Conservation (phyloP, 2,888 invertebrate genomes). For the Macaria notata region DNA sequence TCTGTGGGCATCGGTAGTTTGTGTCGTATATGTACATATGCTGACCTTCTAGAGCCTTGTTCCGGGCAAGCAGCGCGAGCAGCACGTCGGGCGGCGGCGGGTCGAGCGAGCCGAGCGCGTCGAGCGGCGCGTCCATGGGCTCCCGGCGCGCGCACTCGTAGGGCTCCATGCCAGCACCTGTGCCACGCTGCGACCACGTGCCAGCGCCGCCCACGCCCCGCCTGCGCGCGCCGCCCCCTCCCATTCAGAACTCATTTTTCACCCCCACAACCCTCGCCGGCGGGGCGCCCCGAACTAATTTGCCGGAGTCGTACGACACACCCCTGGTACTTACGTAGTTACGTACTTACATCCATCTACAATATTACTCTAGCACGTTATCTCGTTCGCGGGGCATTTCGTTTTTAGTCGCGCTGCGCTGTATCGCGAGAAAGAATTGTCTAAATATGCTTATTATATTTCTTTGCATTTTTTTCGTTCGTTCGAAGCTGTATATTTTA, state of each 20-base stretch:
- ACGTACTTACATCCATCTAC: conserved; percentile 74
- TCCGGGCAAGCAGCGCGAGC: conserved; percentile 91
- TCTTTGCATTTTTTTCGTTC: too few species aligned
- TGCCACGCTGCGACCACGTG: conserved; percentile 67
- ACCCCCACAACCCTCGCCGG: conserved; percentile 76
- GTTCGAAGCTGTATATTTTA: too few species aligned
- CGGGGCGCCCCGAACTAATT: conserved; percentile 81
- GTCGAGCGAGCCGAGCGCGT: conserved; percentile 67
- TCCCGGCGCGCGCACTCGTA: conserved; percentile 57
- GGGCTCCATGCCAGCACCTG: conserved; percentile 59
- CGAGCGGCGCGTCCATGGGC: conserved; percentile 60
- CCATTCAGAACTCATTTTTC: conserved; percentile 81
- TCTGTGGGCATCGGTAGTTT: too few species aligned
- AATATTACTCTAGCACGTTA: conserved; percentile 80
- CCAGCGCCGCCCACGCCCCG: conserved; percentile 75
- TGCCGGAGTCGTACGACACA: conserved; percentile 80
- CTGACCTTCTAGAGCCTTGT: conserved; percentile 95
- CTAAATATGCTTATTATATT: neutral
- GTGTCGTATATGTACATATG: conserved; percentile 2
- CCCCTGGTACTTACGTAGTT: conserved; percentile 64
- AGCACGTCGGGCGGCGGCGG: conserved; percentile 92
- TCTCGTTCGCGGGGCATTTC: conserved; percentile 77
- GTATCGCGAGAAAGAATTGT: conserved; percentile 43
- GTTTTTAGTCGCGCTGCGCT: conserved; percentile 68
- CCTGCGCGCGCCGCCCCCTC: conserved; percentile 70